Percentiles rank a stretch among this genome's conserved stretches.
These are phyloP conservation scores for Ancistrus triradiatus DNA, from an alignment of 2,113 vertebrate species.

Conservation along the genomic window DNA sequence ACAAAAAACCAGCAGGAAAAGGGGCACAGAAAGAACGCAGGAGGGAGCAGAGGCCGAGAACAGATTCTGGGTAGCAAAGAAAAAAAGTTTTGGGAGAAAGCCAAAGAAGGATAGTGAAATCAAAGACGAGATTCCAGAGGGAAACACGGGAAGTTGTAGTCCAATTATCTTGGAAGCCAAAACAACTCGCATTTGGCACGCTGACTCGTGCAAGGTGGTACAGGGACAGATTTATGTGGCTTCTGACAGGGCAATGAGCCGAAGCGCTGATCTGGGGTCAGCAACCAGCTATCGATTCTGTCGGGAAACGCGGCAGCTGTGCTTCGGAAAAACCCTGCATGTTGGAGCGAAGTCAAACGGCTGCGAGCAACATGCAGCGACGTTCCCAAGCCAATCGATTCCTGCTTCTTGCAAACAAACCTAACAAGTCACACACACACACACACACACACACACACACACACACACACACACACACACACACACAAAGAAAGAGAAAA, in stretches of 20 bases:
- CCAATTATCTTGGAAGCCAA: neutral
- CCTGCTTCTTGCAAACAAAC: neutral
- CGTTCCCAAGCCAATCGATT: slow-evolving; percentile 21
- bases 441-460: slow-evolving; percentile 13
- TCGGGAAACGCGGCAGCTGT: too few species aligned
- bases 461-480: slow-evolving; percentile 1
- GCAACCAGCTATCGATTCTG: too few species aligned
- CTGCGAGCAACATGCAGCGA: neutral
- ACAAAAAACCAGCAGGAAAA: too few species aligned
- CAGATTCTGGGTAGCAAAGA: too few species aligned
- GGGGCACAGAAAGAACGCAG: too few species aligned
- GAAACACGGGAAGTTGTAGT: neutral
- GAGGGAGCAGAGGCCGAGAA: too few species aligned
- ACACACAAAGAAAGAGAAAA: too few species aligned
- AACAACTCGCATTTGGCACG: neutral
- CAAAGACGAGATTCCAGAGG: neutral
- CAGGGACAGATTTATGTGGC: too few species aligned
- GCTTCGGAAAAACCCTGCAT: neutral
- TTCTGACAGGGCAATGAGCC: too few species aligned
- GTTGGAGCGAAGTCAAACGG: neutral
- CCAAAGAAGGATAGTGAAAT: neutral
- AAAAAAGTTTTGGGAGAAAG: too few species aligned
- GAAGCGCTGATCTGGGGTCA: too few species aligned
- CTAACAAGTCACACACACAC: slow-evolving; percentile 11
- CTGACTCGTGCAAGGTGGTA: too few species aligned